A percentile compares a stretch with the other conserved stretches of the same genome.
phyloP scores from a whole-genome alignment of 2,797 vertebrate genomes.

The Cyclopterus lumpus region DNA sequence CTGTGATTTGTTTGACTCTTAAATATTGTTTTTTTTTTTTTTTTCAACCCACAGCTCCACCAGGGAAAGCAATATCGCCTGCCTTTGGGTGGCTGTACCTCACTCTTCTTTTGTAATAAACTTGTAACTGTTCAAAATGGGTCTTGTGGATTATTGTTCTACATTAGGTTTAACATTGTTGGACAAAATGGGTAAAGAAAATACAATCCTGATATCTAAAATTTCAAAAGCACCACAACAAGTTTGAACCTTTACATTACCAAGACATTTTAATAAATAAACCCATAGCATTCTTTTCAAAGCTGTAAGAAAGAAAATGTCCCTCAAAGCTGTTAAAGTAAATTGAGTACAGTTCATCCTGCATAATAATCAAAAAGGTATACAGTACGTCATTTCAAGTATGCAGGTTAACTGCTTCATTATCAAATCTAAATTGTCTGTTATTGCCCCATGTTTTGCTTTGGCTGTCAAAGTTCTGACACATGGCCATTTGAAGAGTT shows the following conservation, averaged over 20 bases:
- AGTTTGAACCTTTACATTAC: background rate
- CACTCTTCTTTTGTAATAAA: slow-evolving; percentile 47
- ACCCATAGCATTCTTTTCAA: slow-evolving; percentile 44
- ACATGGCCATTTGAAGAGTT: background rate
- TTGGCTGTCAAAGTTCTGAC: slow-evolving; percentile 15
- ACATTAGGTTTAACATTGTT: background rate
- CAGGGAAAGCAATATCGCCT: slow-evolving; percentile 78
- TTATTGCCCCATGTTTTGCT: background rate
- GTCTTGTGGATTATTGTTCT: slow-evolving; percentile 5
- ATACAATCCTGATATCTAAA: background rate
- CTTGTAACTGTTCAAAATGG: background rate
- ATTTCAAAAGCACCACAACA: background rate
- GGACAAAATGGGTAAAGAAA: background rate
- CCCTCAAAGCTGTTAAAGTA: slow-evolving; percentile 9
- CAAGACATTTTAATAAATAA: slow-evolving; percentile 67
- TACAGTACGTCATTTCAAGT: slow-evolving; percentile 54
- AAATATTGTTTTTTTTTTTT: background rate
- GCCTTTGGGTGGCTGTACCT: background rate
- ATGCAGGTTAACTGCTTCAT: slow-evolving; percentile 32
- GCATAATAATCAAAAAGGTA: slow-evolving; percentile 17
- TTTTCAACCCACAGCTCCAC: slow-evolving; percentile 79
- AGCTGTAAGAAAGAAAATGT: slow-evolving; percentile 16
- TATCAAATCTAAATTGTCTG: background rate
- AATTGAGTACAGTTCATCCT: slow-evolving; percentile 8
- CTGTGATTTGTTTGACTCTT: background rate